These are phyloP conservation scores for Pyrrhosoma nymphula DNA, from an alignment of 2,888 invertebrate species.

Conservation along the genomic window DNA sequence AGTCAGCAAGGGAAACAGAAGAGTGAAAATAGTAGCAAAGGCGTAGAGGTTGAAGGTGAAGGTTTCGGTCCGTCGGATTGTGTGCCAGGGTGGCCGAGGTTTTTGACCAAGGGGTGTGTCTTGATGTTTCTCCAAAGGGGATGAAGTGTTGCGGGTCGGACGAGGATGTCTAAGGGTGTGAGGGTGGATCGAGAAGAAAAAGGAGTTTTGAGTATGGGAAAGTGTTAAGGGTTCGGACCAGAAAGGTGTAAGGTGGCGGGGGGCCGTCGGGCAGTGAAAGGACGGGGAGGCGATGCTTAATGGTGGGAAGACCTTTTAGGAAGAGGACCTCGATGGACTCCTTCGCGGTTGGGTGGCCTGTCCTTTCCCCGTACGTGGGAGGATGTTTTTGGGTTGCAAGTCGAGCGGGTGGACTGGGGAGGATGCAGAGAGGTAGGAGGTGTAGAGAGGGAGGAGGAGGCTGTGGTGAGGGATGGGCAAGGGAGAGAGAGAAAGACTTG, in stretches of 20 bases:
- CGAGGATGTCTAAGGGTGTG: background rate
- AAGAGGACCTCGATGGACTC: slow-evolving; percentile 63
- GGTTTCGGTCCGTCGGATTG: background rate
- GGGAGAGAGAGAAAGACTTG: background rate
- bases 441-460: background rate
- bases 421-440: background rate
- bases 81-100: background rate
- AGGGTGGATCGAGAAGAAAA: background rate
- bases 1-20: background rate
- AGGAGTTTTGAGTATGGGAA: background rate
- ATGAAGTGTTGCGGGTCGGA: background rate
- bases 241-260: slow-evolving; percentile 54
- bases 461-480: background rate
- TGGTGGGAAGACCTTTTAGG: slow-evolving; percentile 56
- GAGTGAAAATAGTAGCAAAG: background rate
- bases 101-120: background rate
- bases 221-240: background rate
- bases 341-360: slow-evolving; percentile 55
- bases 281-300: slow-evolving; percentile 37
- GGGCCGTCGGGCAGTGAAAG: slow-evolving; percentile 30
- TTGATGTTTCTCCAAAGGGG: background rate
- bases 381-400: slow-evolving; percentile 48
- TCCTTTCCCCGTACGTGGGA: background rate
- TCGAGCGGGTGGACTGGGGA: background rate
- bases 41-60: background rate